Base-by-base conservation (phyloP, 2,888 invertebrate species). In the Chesias legatella region DNA sequence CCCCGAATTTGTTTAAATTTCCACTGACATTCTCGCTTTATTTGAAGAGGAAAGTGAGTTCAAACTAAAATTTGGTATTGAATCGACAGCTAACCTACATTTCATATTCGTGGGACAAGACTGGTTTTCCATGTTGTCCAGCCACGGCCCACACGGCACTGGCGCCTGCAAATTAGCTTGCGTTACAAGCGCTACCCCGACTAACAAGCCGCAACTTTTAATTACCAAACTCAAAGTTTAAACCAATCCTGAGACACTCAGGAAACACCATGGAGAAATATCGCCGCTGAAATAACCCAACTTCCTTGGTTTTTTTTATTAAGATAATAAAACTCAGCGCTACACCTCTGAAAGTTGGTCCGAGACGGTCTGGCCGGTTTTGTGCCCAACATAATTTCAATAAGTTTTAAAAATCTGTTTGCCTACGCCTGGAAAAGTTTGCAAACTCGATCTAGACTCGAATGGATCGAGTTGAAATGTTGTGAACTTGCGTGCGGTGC, bases 131-230 rank as follows among this genome's bases (percentile, higher is more conserved):
- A n/a, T n/a, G n/a, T n/a, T n/a, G n/a, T n/a, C n/a, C n/a, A n/a
- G n/a, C 38, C 50, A 43, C 53, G 40, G 20, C 32, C 43, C 41
- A 43, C 43, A 47, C 53, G 46, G 52, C 54, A 17, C 13, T 17
- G 5, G 34, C 50, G 23, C 50, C 51, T 50, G 51, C 55, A 67
- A 74, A 70, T 72, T 73, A 61, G 58, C 63, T 46, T 59, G 50
- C 56, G 58, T 56, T 56, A 63, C 56, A 58, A 63, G 59, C 59
- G 68, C 60, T 49, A 58, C 55, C 44, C 49, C 10, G 50, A 43
- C 39, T 69, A 68, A 72, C 69, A 69, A 72, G 65, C 57, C 56
- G 51, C 58, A 78, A 82, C 69, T 81, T 83, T 79, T 82, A 81
- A 83, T 82, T 81, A 79, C 74, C 70, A 60, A 81, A 80, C 77